Evolutionary conservation across 2,888 invertebrate genomes (phyloP).

Genomic region (Lysandra coridon): DNA sequence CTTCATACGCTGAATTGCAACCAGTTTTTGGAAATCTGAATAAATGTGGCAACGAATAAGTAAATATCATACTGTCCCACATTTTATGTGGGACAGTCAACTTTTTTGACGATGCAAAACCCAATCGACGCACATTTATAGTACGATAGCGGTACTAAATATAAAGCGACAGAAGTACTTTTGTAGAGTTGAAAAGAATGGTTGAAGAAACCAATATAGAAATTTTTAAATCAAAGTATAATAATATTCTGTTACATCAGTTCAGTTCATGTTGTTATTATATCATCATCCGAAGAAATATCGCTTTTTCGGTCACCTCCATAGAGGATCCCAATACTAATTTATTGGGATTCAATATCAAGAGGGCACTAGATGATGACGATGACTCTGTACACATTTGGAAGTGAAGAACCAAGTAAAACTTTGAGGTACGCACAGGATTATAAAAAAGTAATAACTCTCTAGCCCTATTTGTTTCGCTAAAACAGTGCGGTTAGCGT

Average conservation of each 20-base stretch:
- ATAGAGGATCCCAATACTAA: no score
- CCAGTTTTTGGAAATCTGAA: conserved; percentile 14
- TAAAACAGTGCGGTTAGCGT: conserved; percentile 9
- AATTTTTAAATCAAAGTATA: no score
- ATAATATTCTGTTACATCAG: no score
- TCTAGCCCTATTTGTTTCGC: conserved; percentile 20
- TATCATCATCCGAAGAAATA: no score
- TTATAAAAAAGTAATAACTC: not conserved
- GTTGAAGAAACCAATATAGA: no score
- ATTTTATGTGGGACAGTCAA: not conserved
- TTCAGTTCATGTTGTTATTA: no score
- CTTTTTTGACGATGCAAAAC: not conserved
- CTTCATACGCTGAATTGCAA: conserved; percentile 27
- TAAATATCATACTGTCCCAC: not conserved
- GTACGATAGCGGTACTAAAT: not conserved
- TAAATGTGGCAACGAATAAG: not conserved
- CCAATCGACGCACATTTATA: not conserved
- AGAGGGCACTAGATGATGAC: no score
- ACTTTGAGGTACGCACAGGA: not conserved
- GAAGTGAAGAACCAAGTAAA: not conserved
- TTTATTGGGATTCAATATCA: no score
- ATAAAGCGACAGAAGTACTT: no score
- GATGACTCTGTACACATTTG: not conserved
- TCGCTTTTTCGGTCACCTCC: no score
- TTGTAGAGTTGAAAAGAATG: no score